Conservation (phyloP, 2,888 invertebrate species). For the Griposia aprilina region DNA sequence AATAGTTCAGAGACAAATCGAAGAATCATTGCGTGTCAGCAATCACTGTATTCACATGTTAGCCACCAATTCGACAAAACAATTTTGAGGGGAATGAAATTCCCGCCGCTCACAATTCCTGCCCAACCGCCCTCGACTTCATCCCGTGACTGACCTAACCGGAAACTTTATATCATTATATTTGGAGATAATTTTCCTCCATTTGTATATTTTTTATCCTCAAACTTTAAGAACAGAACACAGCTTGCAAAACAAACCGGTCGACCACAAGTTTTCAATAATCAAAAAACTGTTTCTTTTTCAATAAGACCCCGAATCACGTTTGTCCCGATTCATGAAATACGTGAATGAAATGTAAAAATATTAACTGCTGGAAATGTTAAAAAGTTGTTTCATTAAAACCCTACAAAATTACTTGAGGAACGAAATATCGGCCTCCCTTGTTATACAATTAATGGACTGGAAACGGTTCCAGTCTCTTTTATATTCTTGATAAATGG, state of each 20-base stretch:
- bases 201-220: slow-evolving; percentile 19
- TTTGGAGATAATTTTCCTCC: background rate
- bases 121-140: background rate
- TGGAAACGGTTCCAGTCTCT: slow-evolving; percentile 38
- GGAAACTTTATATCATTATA: slow-evolving; percentile 12
- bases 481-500: slow-evolving; percentile 48
- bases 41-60: background rate
- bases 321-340: slow-evolving; percentile 55
- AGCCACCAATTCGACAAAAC: background rate
- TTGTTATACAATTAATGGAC: slow-evolving; percentile 57
- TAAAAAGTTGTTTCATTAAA: slow-evolving; percentile 42
- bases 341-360: slow-evolving; percentile 60
- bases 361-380: slow-evolving; percentile 20
- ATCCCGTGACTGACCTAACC: background rate
- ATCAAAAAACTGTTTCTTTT: slow-evolving; percentile 53
- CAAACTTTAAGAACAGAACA: slow-evolving; percentile 30
- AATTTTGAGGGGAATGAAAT: background rate
- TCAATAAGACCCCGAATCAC: slow-evolving; percentile 55
- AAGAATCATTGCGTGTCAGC: background rate
- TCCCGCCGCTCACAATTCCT: background rate
- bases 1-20: background rate
- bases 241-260: slow-evolving; percentile 45
- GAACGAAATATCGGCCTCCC: slow-evolving; percentile 47
- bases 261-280: slow-evolving; percentile 53
- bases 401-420: slow-evolving; percentile 32